Percentiles rank a stretch among this genome's conserved stretches.
These are phyloP conservation scores for Mustela erminea DNA, from an alignment of 2,797 vertebrate genomes.

Conservation along the genomic window DNA sequence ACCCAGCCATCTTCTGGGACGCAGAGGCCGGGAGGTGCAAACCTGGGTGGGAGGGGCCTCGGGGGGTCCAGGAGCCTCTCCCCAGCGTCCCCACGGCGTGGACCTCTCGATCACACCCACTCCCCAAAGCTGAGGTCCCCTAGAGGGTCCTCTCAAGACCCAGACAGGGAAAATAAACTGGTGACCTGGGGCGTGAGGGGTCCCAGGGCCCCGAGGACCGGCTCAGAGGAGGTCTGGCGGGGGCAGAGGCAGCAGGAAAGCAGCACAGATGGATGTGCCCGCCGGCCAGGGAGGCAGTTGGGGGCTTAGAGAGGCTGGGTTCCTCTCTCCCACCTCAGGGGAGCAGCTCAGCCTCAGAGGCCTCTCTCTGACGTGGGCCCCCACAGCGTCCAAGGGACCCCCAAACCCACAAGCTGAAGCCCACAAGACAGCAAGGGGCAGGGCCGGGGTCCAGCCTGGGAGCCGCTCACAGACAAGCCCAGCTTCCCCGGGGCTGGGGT, in stretches of 20 bases:
- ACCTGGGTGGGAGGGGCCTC: too few relatives aligned
- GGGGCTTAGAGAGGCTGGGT: fast-evolving
- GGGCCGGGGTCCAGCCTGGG: fast-evolving
- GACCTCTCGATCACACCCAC: not conserved
- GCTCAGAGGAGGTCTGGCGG: too few relatives aligned
- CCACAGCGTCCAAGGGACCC: not conserved
- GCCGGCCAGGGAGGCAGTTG: fast-evolving
- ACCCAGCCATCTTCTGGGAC: not conserved
- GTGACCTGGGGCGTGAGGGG: fast-evolving
- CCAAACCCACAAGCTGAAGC: not conserved
- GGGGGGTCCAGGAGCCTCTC: not conserved
- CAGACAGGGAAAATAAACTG: not conserved
- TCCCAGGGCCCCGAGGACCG: not conserved
- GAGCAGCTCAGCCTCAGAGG: not conserved
- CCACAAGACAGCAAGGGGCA: fast-evolving
- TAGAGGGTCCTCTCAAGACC: too few relatives aligned
- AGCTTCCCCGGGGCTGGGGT: not conserved
- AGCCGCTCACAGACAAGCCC: fast-evolving
- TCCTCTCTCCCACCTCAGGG: not conserved
- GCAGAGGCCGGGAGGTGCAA: not conserved
- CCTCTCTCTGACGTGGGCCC: not conserved
- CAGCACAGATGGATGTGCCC: fast-evolving
- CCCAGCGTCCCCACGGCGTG: not conserved
- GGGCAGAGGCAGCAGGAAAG: not conserved
- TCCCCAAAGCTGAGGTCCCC: too few relatives aligned